phyloP scores from a whole-genome alignment of 1,140 invertebrate species.

The Zaprionus capensis region DNA sequence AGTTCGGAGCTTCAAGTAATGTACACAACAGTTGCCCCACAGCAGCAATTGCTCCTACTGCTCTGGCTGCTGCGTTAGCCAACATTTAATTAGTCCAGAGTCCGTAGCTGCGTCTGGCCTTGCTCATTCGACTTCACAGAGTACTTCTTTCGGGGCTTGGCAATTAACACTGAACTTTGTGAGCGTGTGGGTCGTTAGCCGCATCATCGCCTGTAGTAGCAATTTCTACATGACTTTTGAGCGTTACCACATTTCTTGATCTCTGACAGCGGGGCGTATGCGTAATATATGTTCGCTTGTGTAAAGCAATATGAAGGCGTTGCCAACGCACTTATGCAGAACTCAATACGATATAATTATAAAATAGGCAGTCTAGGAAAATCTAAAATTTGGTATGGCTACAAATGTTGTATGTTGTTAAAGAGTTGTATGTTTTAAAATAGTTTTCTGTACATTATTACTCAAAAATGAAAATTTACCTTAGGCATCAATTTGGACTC shows the following conservation, averaged over 20 bases:
- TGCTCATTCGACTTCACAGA: conserved; percentile 36
- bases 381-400: too few species aligned
- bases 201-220: conserved; percentile 35
- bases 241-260: conserved; percentile 26
- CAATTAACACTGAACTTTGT: conserved; percentile 76
- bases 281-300: conserved; percentile 20
- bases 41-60: conserved; percentile 28
- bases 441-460: background rate
- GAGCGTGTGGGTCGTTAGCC: conserved; percentile 60
- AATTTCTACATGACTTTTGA: conserved; percentile 25
- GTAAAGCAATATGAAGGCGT: background rate
- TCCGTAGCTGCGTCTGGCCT: conserved; percentile 59
- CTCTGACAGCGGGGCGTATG: conserved; percentile 43
- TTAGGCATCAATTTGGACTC: background rate
- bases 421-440: background rate
- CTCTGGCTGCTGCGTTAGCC: conserved; percentile 53
- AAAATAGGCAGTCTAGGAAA: too few species aligned
- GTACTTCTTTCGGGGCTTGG: conserved; percentile 60
- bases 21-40: conserved; percentile 35
- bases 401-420: background rate
- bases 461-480: background rate
- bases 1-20: conserved; percentile 34
- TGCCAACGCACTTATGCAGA: background rate
- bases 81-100: conserved; percentile 75
- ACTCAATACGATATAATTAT: background rate